These are phyloP conservation scores for Dicrurus megarhynchus DNA, from an alignment of 2,113 vertebrate genomes.

Conservation along the genomic window DNA sequence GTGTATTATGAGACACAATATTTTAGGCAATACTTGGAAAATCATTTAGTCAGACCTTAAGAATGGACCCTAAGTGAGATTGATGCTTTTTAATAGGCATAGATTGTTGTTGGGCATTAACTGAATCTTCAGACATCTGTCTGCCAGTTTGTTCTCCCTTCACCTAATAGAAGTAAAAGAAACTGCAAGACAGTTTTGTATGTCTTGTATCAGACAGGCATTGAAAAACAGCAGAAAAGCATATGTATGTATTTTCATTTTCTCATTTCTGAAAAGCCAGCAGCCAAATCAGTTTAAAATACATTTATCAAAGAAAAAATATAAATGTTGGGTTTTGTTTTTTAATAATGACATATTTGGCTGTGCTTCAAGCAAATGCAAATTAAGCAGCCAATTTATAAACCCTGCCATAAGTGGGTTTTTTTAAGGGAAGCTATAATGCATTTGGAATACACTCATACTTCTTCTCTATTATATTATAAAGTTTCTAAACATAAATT, in stretches of 20 bases:
- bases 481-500: background rate
- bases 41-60: background rate
- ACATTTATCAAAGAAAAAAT: background rate
- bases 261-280: background rate
- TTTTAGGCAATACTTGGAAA: background rate
- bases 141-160: background rate
- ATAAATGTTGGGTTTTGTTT: background rate
- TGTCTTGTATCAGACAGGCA: background rate
- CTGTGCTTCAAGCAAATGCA: background rate
- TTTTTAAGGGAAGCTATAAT: background rate
- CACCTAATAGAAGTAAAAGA: background rate
- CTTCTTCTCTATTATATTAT: background rate
- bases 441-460: background rate
- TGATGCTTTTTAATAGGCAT: background rate
- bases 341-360: background rate
- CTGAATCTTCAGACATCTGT: background rate
- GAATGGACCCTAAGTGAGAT: fast-evolving
- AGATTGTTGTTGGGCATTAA: background rate
- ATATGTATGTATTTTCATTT: background rate
- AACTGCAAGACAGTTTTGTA: background rate
- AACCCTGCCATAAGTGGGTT: background rate
- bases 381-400: background rate
- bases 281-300: background rate
- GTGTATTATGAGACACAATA: background rate
- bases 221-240: background rate